Percentiles rank a stretch among this genome's conserved stretches.
Evolutionary conservation across 2,888 invertebrate species (phyloP).

Genomic region (Diarsia dahlii): DNA sequence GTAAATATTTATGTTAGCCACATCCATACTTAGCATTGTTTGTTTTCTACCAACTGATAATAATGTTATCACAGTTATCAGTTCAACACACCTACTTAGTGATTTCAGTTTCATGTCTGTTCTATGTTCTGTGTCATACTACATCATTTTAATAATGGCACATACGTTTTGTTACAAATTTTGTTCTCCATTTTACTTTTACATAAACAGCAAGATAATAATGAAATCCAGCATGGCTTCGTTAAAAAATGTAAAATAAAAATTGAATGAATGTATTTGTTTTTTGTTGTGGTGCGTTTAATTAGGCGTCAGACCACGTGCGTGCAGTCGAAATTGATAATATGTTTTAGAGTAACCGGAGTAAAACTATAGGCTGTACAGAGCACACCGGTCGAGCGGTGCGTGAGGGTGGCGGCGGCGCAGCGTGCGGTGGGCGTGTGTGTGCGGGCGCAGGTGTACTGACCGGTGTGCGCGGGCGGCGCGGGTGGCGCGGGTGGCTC

Average conservation of each 20-base stretch:
- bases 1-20: constrained; percentile 63
- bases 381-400: constrained; percentile 11
- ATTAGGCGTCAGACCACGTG: constrained; percentile 48
- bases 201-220: background rate
- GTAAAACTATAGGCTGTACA: constrained; percentile 11
- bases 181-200: background rate
- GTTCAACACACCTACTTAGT: constrained; percentile 61
- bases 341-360: constrained; percentile 22
- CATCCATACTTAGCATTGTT: constrained; percentile 62
- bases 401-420: constrained; percentile 38
- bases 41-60: constrained; percentile 62
- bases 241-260: background rate
- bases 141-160: background rate
- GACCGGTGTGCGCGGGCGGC: constrained; percentile 83
- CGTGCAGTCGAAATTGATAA: constrained; percentile 27
- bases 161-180: background rate
- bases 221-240: background rate
- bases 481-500: constrained; percentile 78
- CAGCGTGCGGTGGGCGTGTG: constrained; percentile 6
- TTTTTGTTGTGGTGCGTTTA: constrained; percentile 51
- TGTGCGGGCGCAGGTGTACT: constrained; percentile 73
- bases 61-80: constrained; percentile 61
- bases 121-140: constrained; percentile 8
- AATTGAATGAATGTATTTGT: constrained; percentile 36
- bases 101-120: constrained; percentile 47